Conservation (phyloP, 2,888 invertebrate genomes). For the Amphipyra berbera region DNA sequence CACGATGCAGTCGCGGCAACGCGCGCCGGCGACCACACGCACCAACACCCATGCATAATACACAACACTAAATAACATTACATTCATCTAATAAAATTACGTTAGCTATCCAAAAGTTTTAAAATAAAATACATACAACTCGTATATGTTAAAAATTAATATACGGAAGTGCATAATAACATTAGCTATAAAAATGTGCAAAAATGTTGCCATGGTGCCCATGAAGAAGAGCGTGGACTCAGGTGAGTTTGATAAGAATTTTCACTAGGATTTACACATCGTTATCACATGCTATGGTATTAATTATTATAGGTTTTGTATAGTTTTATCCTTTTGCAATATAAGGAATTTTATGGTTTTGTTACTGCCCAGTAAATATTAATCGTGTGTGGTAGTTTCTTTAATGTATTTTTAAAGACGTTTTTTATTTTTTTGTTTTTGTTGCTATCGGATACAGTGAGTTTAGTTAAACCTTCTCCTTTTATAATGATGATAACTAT, state of each 20-base stretch:
- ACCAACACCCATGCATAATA: conserved; percentile 44
- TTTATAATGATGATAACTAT: conserved; percentile 37
- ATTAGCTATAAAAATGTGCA: conserved; percentile 73
- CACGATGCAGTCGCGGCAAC: conserved; percentile 59
- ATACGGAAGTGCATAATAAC: conserved; percentile 50
- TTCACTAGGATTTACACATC: conserved; percentile 14
- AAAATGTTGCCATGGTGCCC: conserved; percentile 77
- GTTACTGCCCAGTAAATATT: conserved; percentile 21
- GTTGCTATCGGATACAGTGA: background rate
- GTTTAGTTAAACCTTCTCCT: background rate
- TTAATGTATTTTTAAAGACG: background rate
- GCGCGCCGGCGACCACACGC: conserved; percentile 55
- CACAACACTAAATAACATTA: conserved; percentile 35
- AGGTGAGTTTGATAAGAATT: conserved; percentile 68
- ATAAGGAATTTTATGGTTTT: conserved; percentile 10
- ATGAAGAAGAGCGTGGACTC: conserved; percentile 73
- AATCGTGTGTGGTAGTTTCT: conserved; percentile 21
- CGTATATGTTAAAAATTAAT: conserved; percentile 8
- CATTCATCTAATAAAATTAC: conserved; percentile 27
- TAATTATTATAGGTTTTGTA: conserved; percentile 12
- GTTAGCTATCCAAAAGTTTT: conserved; percentile 4
- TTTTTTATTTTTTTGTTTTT: background rate
- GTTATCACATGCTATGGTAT: conserved; percentile 14
- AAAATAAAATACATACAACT: conserved; percentile 7
- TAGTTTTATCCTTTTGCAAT: conserved; percentile 1